These are phyloP conservation scores for Drosophila merina DNA, from an alignment of 2,888 invertebrate species.

Conservation along the genomic window DNA sequence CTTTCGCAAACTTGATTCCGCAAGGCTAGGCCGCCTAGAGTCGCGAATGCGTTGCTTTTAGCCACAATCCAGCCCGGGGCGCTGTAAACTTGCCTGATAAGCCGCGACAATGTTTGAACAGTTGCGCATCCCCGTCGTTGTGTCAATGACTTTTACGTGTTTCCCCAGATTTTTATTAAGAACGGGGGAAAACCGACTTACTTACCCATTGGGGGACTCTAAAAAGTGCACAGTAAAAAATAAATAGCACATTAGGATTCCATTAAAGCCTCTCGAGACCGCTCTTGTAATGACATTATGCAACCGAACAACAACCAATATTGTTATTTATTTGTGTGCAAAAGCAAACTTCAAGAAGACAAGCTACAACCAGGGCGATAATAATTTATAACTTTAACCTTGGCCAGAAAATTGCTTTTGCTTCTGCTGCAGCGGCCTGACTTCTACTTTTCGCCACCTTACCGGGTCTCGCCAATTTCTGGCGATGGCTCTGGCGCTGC, in stretches of 20 bases:
- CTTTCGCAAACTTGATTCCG: slow-evolving; percentile 66
- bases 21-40: slow-evolving; percentile 22
- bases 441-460: slow-evolving; percentile 24
- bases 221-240: no score
- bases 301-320: slow-evolving; percentile 2
- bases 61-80: slow-evolving; percentile 46
- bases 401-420: slow-evolving; percentile 42
- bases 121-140: slow-evolving; percentile 25
- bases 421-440: slow-evolving; percentile 12
- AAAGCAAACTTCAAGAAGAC: slow-evolving; percentile 13
- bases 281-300: slow-evolving; percentile 2
- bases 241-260: not conserved
- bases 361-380: slow-evolving; percentile 36
- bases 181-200: slow-evolving; percentile 54
- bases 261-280: not conserved
- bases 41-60: slow-evolving; percentile 7
- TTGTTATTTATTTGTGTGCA: slow-evolving; percentile 18
- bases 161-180: slow-evolving; percentile 64
- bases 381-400: slow-evolving; percentile 74
- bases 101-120: slow-evolving; percentile 68
- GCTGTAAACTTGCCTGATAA: slow-evolving; percentile 59
- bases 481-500: slow-evolving; percentile 63
- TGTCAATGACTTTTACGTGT: slow-evolving; percentile 57
- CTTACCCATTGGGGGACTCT: slow-evolving; percentile 24
- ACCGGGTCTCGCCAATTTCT: slow-evolving; percentile 45